Conservation (phyloP, 35 echinoderm and acorn worm species). For the Patiria miniata region DNA sequence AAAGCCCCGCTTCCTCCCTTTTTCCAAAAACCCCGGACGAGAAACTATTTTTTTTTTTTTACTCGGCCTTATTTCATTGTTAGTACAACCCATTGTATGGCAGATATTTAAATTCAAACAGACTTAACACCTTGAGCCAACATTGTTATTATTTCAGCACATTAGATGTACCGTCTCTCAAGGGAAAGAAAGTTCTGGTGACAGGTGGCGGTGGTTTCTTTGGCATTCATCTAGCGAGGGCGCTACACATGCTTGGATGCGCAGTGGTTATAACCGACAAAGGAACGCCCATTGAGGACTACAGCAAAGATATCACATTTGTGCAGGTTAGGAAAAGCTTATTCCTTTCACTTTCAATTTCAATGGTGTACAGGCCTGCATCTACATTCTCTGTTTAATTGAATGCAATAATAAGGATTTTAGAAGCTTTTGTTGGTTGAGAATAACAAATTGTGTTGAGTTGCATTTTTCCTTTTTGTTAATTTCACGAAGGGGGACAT, state of each 20-base stretch:
- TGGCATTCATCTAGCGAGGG: constrained; percentile 82
- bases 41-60: too few relatives aligned
- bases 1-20: too few relatives aligned
- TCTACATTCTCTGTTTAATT: neutral
- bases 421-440: too few relatives aligned
- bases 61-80: too few relatives aligned
- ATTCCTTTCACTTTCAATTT: neutral
- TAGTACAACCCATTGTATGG: too few relatives aligned
- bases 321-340: constrained; percentile 56
- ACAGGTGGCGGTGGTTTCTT: constrained; percentile 88
- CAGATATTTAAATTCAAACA: too few relatives aligned
- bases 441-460: neutral
- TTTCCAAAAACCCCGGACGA: too few relatives aligned
- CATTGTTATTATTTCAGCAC: constrained; percentile 37
- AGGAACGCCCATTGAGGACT: constrained; percentile 68
- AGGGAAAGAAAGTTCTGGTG: constrained; percentile 60
- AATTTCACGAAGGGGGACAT: constrained; percentile 72
- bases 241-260: constrained; percentile 76
- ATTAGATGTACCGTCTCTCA: constrained; percentile 80
- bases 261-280: constrained; percentile 79
- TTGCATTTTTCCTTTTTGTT: neutral
- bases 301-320: constrained; percentile 72
- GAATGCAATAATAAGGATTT: neutral
- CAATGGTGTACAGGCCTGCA: neutral
- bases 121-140: too few relatives aligned